Base-by-base conservation (phyloP, 1,140 invertebrate species). In the Akabosia matsudoensis region DNA sequence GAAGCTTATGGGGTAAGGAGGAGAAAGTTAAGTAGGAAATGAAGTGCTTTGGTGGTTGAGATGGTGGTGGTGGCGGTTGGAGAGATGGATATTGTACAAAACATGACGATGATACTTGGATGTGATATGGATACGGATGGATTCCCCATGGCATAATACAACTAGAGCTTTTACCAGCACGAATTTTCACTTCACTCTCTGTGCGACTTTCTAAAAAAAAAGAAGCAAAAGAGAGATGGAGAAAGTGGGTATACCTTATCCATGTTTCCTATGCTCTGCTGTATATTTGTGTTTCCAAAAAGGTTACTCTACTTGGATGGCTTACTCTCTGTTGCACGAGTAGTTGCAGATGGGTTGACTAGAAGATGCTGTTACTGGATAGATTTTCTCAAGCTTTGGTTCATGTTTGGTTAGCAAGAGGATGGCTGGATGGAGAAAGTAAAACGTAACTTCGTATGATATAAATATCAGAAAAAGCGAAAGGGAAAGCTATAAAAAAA, bases 21-120 rank as follows among this genome's bases (percentile, higher is more conserved):
- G 76, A 79, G 78, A 79, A 77, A 79, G 78, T 79, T 79, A 77
- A 79, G 78, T 75, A 74, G 34, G 64, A 71, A 77, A 51, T 74
- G 76, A 77, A 79, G 78, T 73, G 73, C 76, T 73, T n/a, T n/a
- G n/a, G n/a, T n/a, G n/a, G n/a, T n/a, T n/a, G n/a, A n/a, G n/a
- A n/a, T n/a, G n/a, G n/a, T n/a, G n/a, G n/a, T n/a, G n/a, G n/a
- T n/a, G n/a, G n/a, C n/a, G n/a, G 76, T 74, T 67, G 24, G 78
- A 70, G 37, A 74, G 37, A 45, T 45, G 37, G 37, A 45, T 45
- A 45, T 45, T 7, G 37, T 45, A 45, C 18, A 45, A 7, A 45
- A 18, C 18, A 18, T 10, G 70, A 75, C 33, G 70, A 34, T 74
- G 73, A 78, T 45, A 74, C 70, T 30, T 28, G 13, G 30, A 13